phyloP scores from a whole-genome alignment of 2,888 invertebrate genomes.

The Ectemnius lituratus region DNA sequence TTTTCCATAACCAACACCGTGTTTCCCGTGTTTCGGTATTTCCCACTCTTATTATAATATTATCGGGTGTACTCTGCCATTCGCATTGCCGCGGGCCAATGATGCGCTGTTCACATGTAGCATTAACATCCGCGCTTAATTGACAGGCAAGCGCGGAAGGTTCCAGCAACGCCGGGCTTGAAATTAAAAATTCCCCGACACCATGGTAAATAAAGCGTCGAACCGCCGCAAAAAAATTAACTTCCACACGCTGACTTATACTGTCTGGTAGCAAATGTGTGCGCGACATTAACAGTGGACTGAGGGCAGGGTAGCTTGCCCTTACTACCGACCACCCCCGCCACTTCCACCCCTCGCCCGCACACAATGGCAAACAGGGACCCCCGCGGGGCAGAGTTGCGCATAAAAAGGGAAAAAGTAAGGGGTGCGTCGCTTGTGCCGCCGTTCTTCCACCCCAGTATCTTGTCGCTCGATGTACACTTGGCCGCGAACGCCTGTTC shows the following conservation, averaged over 20 bases:
- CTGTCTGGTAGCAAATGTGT: not conserved
- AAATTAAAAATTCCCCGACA: slow-evolving; percentile 1
- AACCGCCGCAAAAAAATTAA: slow-evolving; percentile 7
- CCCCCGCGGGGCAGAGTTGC: slow-evolving; percentile 31
- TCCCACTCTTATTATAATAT: no score
- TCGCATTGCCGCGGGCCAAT: not conserved
- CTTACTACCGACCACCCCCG: no score
- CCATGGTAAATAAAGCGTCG: slow-evolving; percentile 6
- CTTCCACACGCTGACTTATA: not conserved
- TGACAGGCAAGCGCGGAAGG: not conserved
- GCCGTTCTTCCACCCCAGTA: slow-evolving; percentile 39
- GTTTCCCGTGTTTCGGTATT: no score
- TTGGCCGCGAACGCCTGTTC: not conserved
- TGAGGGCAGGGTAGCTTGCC: not conserved
- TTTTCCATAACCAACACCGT: no score
- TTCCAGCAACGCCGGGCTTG: not conserved
- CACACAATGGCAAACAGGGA: not conserved
- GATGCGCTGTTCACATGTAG: not conserved
- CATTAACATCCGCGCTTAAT: not conserved
- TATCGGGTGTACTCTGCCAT: no score
- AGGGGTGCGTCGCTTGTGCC: slow-evolving; percentile 66
- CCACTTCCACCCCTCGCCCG: not conserved
- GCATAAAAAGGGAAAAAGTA: slow-evolving; percentile 61
- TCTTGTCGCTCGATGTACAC: slow-evolving; percentile 34
- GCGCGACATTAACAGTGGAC: not conserved